These are phyloP conservation scores for Paralvinella palmiformis DNA, from an alignment of 1,140 invertebrate genomes.

Conservation along the genomic window DNA sequence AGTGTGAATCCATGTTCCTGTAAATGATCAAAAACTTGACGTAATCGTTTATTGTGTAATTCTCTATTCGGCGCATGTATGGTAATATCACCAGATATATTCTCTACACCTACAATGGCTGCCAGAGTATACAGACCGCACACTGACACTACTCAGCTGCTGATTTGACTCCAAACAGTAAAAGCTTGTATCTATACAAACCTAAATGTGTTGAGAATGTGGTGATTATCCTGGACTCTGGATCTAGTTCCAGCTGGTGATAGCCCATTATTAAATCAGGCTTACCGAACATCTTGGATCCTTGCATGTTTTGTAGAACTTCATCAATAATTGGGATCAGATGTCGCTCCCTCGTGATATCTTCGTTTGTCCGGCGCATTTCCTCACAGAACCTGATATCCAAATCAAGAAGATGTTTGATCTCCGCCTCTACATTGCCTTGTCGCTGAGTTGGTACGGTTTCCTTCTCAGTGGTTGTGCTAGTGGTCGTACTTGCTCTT, in stretches of 20 bases:
- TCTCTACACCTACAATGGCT: background rate
- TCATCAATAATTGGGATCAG: background rate
- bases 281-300: background rate
- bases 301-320: background rate
- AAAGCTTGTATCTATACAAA: conserved; percentile 13
- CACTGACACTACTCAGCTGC: conserved; percentile 1
- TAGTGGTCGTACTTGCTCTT: too few species aligned
- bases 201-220: conserved; percentile 16
- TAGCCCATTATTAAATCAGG: background rate
- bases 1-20: background rate
- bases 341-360: too few species aligned
- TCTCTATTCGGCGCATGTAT: background rate
- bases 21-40: background rate
- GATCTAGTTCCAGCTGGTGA: conserved; percentile 18
- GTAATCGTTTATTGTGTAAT: background rate
- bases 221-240: conserved; percentile 19
- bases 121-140: background rate
- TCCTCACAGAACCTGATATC: conserved; percentile 12
- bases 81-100: background rate
- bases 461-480: too few species aligned
- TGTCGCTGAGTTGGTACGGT: too few species aligned
- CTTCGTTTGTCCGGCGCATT: conserved; percentile 14
- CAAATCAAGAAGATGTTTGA: too few species aligned
- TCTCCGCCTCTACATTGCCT: too few species aligned
- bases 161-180: conserved; percentile 15